Evolutionary conservation across 1,140 invertebrate genomes (phyloP).

Genomic region (Grapholita molesta): DNA sequence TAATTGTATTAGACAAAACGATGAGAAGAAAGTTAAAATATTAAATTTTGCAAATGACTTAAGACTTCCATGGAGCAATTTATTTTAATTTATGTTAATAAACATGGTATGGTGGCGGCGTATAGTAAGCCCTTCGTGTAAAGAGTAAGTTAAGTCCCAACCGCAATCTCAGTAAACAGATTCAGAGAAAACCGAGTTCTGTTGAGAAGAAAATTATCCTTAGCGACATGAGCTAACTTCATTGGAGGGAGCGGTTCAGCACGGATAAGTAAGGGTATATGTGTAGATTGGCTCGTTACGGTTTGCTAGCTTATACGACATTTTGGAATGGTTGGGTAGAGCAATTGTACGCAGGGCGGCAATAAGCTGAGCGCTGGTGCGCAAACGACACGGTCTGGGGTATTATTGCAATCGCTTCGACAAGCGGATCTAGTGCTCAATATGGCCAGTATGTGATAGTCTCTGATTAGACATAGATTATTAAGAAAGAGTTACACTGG

Average conservation of each 20-base stretch:
- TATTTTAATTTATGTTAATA: conserved; percentile 11
- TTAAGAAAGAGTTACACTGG: background rate
- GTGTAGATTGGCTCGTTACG: background rate
- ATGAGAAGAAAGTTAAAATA: background rate
- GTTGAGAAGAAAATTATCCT: conserved; percentile 24
- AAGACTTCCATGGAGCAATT: background rate
- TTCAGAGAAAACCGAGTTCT: conserved; percentile 19
- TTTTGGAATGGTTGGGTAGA: background rate
- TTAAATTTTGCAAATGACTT: background rate
- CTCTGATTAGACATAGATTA: background rate
- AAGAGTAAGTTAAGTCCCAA: conserved; percentile 18
- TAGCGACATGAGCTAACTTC: conserved; percentile 33
- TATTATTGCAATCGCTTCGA: background rate
- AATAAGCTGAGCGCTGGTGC: conserved; percentile 29
- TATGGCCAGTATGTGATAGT: background rate
- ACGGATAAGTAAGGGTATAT: background rate
- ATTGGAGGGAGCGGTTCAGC: conserved; percentile 23
- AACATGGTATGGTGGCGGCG: background rate
- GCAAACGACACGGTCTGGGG: conserved; percentile 24
- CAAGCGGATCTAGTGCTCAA: background rate
- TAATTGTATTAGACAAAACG: background rate
- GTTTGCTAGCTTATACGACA: background rate
- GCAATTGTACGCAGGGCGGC: conserved; percentile 30
- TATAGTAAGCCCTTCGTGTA: background rate
- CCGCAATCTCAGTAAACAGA: conserved; percentile 16